Evolutionary conservation across 1,140 invertebrate species (phyloP).

Genomic region (Dinothrombium tinctorium): DNA sequence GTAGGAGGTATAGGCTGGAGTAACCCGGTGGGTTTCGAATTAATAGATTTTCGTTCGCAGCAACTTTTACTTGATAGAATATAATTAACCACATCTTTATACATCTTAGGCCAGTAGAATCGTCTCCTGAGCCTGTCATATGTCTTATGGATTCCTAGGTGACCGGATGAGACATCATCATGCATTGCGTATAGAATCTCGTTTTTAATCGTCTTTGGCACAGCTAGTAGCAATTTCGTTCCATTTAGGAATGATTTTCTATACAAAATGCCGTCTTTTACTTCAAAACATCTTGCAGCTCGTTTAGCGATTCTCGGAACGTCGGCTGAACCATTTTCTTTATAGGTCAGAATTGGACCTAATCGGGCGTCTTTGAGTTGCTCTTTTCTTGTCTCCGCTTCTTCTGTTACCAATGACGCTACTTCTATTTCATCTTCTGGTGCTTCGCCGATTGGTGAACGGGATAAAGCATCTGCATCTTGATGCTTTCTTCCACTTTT

Average conservation of each 20-base stretch:
- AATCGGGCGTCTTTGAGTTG: too few relatives aligned
- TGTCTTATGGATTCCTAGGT: conserved; percentile 14
- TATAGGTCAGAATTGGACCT: too few relatives aligned
- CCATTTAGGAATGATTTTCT: not conserved
- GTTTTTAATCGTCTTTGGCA: conserved; percentile 2
- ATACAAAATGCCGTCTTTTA: not conserved
- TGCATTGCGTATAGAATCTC: not conserved
- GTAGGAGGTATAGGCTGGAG: conserved; percentile 1
- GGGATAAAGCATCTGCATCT: conserved; percentile 3
- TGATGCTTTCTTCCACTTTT: conserved; percentile 6
- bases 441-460: not conserved
- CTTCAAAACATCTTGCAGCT: too few relatives aligned
- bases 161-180: conserved; percentile 9
- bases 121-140: conserved; percentile 8
- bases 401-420: not conserved
- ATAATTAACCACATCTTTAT: conserved; percentile 8
- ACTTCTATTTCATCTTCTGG: not conserved
- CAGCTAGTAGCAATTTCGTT: not conserved
- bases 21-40: not conserved
- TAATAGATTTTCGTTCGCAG: conserved; percentile 5
- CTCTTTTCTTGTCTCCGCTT: not conserved
- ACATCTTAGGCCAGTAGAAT: conserved; percentile 15
- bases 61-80: conserved; percentile 12
- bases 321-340: too few relatives aligned
- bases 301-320: too few relatives aligned